Conservation (phyloP, 2,797 vertebrate genomes). For the Sus cebifrons region DNA sequence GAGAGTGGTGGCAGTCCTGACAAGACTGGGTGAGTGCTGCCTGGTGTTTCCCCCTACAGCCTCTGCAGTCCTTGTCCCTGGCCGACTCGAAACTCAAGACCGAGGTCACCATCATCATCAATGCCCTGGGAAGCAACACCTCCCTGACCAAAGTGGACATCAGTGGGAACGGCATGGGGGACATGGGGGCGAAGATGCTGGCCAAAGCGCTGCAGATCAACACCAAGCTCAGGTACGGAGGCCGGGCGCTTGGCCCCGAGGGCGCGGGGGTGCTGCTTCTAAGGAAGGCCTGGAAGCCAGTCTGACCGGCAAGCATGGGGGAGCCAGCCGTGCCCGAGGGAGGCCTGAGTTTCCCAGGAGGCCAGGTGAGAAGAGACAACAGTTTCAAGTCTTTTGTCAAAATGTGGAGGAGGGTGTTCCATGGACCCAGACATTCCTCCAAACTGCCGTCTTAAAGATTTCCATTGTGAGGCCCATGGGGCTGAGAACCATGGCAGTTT, state of each 20-base stretch:
- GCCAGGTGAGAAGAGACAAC: accelerated
- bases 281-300: too few relatives aligned
- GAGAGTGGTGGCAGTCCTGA: neutral
- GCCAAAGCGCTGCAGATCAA: constrained; percentile 99
- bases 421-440: neutral
- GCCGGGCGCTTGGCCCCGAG: accelerated
- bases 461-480: neutral
- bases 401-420: neutral
- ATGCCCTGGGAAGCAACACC: constrained; percentile 98
- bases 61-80: constrained; percentile 96
- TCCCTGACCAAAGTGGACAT: constrained; percentile 97
- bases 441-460: neutral
- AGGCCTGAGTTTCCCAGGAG: neutral
- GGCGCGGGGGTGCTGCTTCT: neutral
- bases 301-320: accelerated
- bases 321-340: accelerated
- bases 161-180: constrained; percentile 98
- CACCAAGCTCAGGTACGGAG: constrained; percentile 96
- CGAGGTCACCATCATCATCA: constrained; percentile 97
- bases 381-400: neutral
- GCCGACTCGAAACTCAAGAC: constrained; percentile 98
- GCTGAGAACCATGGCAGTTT: neutral
- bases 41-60: constrained; percentile 89
- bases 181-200: constrained; percentile 99
- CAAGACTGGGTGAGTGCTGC: neutral